These are phyloP conservation scores for Melanotaenia maccullochi DNA, from an alignment of 2,797 vertebrate species.

Conservation along the genomic window DNA sequence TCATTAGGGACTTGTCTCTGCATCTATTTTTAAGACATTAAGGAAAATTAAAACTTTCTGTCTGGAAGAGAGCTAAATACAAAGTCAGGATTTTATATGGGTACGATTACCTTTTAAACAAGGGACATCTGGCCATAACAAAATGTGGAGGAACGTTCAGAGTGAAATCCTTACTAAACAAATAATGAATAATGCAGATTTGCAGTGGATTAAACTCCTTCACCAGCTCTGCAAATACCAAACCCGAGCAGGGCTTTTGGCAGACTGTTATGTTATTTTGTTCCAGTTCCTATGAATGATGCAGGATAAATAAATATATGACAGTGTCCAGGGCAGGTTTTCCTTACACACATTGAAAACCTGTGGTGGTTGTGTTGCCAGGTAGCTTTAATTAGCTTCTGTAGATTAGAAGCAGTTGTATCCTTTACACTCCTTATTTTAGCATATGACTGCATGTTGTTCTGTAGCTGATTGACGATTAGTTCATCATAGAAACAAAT, in stretches of 20 bases:
- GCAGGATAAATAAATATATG: constrained; percentile 61
- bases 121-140: constrained; percentile 54
- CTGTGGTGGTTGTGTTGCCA: constrained; percentile 36
- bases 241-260: constrained; percentile 39
- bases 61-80: constrained; percentile 6
- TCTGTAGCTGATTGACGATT: constrained; percentile 50
- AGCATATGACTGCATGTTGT: constrained; percentile 12
- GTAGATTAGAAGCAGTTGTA: constrained; percentile 30
- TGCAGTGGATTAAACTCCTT: constrained; percentile 60
- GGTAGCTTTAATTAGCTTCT: constrained; percentile 38
- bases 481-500: constrained; percentile 33
- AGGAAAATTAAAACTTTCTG: neutral
- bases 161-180: constrained; percentile 31
- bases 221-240: constrained; percentile 35
- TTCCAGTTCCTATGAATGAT: constrained; percentile 52
- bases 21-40: constrained; percentile 1
- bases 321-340: constrained; percentile 45
- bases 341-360: constrained; percentile 43
- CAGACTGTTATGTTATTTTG: constrained; percentile 42
- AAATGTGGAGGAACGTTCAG: constrained; percentile 27
- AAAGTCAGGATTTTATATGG: constrained; percentile 40
- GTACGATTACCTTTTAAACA: constrained; percentile 43
- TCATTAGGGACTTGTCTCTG: neutral
- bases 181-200: constrained; percentile 62
- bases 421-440: constrained; percentile 29